Base-by-base conservation (phyloP, 1,140 invertebrate genomes). In the Agrypnia vestita region DNA sequence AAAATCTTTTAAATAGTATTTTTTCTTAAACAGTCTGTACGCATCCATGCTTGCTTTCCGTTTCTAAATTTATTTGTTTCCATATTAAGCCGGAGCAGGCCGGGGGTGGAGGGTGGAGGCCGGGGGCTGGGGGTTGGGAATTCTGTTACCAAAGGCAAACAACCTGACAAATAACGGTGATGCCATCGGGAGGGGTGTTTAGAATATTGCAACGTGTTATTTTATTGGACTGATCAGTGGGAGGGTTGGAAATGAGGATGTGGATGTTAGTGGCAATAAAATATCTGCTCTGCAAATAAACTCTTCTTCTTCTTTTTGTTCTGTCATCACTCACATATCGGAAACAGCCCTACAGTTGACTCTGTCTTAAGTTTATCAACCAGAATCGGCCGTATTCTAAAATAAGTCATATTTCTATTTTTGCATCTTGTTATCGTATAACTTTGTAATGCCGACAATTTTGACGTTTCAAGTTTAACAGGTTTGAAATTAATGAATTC, bases 51-150 rank as follows among this genome's bases (percentile, higher is more conserved):
- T 43, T 67, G 62, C n/a, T 44, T 75, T 75, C 73, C 56, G 56
- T 76, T 76, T 76, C 59, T 43, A 76, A 76, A 76, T 76, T 76
- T 64, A 76, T 76, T 76, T 76, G 74, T 76, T 76, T 64, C 59
- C 74, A 76, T 76, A 76, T 76, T 76, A 76, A 64, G 59, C 21
- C 43, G 19, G 55, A 56, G 73, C n/a, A 55, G 51, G 47, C 43
- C 19, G 51, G 19, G 12, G 47, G 71, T 10, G n/a, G 3, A 13
- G 25, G 4, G n/a, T 4, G 46, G 3, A 17, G 7, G 35, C 10
- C 10, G 35, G 15, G 53, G 53, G 13, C 13, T 75, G 21, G 59
- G 74, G 53, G 44, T 15, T 44, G 56, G 56, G 59, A 76, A 64
- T 76, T 64, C 74, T 76, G 74, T 62, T 62, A 76, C 74, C 59